These are phyloP conservation scores for Orthosia incerta DNA, from an alignment of 2,888 invertebrate genomes.

Conservation along the genomic window DNA sequence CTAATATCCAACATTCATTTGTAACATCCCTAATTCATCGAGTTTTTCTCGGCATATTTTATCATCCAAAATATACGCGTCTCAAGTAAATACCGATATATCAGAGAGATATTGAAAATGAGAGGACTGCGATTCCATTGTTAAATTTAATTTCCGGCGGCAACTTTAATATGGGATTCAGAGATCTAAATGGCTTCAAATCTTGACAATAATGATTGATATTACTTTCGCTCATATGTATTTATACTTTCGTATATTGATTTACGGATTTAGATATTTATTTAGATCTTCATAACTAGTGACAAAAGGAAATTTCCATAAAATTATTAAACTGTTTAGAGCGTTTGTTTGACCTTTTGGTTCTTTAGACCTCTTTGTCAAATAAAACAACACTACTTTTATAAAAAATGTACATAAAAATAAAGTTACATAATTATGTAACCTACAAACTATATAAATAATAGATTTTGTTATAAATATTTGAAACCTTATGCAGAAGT, in stretches of 20 bases:
- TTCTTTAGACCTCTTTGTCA: no score
- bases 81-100: constrained; percentile 40
- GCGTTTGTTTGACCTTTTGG: no score
- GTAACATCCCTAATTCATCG: not conserved
- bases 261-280: not conserved
- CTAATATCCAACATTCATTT: not conserved
- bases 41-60: constrained; percentile 28
- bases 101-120: constrained; percentile 42
- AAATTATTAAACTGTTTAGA: no score
- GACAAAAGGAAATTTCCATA: not conserved
- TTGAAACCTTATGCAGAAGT: not conserved
- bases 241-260: constrained; percentile 1
- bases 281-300: not conserved
- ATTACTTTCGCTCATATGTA: constrained; percentile 5
- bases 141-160: constrained; percentile 60
- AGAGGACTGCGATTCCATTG: constrained; percentile 41
- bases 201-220: constrained; percentile 20
- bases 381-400: not conserved
- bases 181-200: constrained; percentile 38
- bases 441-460: not conserved
- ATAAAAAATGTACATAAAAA: not conserved
- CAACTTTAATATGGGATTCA: constrained; percentile 46
- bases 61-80: constrained; percentile 29
- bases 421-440: no score
- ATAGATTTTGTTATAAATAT: not conserved